Conservation (phyloP, 1,140 invertebrate genomes). For the Brachionus plicatilis region DNA sequence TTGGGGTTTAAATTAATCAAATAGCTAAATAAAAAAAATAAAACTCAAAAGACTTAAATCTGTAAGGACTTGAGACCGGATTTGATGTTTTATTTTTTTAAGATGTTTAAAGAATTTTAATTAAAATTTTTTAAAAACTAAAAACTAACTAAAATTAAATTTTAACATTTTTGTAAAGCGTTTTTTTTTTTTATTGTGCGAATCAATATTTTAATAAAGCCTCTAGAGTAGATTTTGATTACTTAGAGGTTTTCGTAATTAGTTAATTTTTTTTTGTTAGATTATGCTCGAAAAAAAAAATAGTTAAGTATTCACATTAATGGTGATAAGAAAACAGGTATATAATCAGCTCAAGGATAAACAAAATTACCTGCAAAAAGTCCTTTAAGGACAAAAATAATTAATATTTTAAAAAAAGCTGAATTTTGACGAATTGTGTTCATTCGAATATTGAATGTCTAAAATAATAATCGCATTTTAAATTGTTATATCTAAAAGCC, state of each 20-base stretch:
- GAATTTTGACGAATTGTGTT: not conserved
- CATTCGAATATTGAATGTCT: not conserved
- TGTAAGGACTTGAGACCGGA: no score
- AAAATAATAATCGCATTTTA: not conserved
- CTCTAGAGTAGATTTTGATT: not conserved
- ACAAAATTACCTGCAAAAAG: not conserved
- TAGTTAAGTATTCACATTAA: not conserved
- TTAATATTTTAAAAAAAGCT: not conserved
- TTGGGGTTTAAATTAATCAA: not conserved
- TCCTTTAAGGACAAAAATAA: not conserved
- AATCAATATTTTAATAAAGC: not conserved
- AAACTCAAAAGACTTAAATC: not conserved
- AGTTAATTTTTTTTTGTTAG: not conserved
- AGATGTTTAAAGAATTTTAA: not conserved
- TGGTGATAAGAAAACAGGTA: not conserved
- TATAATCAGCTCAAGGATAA: not conserved
- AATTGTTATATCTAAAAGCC: not conserved
- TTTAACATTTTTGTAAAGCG: not conserved
- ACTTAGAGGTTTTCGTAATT: not conserved
- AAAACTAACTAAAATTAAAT: not conserved
- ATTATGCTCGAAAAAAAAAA: not conserved
- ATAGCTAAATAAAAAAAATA: not conserved
- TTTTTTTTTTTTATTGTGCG: not conserved
- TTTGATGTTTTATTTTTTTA: not conserved
- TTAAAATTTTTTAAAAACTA: not conserved